Conservation (phyloP, 2,797 vertebrate genomes). For the Cichlasoma orientale region DNA sequence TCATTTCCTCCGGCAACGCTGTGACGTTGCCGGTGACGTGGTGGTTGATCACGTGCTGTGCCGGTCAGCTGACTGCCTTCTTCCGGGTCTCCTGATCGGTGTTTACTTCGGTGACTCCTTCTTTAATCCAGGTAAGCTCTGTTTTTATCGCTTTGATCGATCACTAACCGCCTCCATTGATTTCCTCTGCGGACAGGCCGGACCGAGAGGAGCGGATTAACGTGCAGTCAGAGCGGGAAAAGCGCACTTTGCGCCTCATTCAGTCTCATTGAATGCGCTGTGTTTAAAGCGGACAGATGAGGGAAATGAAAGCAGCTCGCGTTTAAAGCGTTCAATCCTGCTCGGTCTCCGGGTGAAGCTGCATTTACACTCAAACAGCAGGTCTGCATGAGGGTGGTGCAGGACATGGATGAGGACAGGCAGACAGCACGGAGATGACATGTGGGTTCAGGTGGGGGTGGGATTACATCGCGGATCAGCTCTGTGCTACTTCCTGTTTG, state of each 20-base stretch:
- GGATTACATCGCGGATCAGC: too few species aligned
- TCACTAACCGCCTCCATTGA: neutral
- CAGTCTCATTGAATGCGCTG: neutral
- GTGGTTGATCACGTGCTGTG: neutral
- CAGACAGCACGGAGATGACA: too few species aligned
- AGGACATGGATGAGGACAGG: too few species aligned
- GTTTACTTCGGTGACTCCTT: neutral
- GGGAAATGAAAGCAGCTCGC: too few species aligned
- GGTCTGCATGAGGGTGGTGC: too few species aligned
- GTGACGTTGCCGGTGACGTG: neutral
- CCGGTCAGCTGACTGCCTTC: constrained; percentile 44
- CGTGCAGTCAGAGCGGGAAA: neutral
- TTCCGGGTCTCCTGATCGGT: constrained; percentile 39
- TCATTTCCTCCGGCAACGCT: neutral
- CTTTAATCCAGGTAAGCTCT: neutral
- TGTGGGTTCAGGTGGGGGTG: too few species aligned
- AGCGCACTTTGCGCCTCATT: neutral
- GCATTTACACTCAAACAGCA: too few species aligned
- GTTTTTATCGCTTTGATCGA: neutral
- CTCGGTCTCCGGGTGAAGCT: too few species aligned
- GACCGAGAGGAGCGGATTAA: neutral
- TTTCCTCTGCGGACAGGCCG: neutral
- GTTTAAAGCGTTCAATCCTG: too few species aligned
- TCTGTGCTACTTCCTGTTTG: too few species aligned
- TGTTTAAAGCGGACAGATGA: neutral